Evolutionary conservation across 64 coral and sea anemone species (phyloP), one percentile per base, ranked within the genome.

Genomic region (Acropora yongei): DNA sequence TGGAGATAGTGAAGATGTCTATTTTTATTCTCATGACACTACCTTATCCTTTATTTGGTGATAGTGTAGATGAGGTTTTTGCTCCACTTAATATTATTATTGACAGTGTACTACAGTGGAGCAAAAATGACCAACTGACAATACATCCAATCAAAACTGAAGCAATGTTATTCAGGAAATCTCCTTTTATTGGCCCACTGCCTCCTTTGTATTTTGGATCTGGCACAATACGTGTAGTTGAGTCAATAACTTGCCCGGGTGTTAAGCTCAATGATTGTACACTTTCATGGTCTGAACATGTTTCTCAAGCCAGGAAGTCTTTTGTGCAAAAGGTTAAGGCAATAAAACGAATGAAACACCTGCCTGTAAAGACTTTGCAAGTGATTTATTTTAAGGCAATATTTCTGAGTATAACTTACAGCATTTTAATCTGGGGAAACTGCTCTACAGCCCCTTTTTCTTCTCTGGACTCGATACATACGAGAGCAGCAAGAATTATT

Each of bases 131-230:
- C 50, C 76, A 78, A 49, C 76, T 78, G 1, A 78, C 76, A 3
- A 48, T 78, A 9, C 45, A 78, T 78, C 44, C 45, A 49, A 19
- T 78, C 76, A 78, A 78, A 49, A 78, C 76, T 48, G 76, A 78
- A 17, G 76, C 76, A 16, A 78, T 78, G 76, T 17, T 78, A 49
- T 17, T 78, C 4, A 78, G 76, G 17, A 78, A 78, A 16, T 78
- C 76, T 47, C 45, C 76, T 9, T 49, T 78, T 78, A 49, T 78
- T 78, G 76, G 76, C 44, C 76, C 76, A 3, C 44, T 78, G 44
- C 76, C 76, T 49, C 76, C 43, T 14, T 18, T 78, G 1, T 49
- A 49, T 14, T 78, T 78, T 78, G 44, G 76, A 4, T 49, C 6
- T 1, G 45, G 45, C 46, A 4, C 50, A 2, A 19, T 78, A 49